Conservation (phyloP, 2,797 vertebrate species). For the Muscicapa comitata region DNA sequence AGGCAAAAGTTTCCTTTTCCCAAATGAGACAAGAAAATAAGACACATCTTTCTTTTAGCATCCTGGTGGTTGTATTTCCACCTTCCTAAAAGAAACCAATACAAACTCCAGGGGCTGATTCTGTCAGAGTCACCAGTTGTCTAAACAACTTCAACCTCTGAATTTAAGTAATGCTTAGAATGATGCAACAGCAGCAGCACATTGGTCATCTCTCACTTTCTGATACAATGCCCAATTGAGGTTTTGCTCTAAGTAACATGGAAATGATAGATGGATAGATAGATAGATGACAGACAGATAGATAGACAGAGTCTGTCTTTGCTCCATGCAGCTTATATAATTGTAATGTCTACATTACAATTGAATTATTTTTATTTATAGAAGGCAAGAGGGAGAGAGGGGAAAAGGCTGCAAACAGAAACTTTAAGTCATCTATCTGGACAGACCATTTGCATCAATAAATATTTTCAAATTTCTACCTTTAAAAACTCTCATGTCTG, state of each 20-base stretch:
- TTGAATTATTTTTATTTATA: background rate
- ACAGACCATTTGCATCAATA: background rate
- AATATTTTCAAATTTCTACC: background rate
- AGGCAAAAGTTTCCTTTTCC: background rate
- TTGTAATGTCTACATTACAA: background rate
- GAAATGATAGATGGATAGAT: background rate
- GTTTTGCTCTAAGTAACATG: background rate
- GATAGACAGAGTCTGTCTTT: background rate
- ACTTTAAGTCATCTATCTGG: background rate
- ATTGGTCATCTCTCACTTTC: background rate
- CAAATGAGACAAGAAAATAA: background rate
- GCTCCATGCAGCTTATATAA: background rate
- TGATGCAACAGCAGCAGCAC: background rate
- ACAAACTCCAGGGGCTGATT: background rate
- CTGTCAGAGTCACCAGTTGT: background rate
- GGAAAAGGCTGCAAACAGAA: background rate
- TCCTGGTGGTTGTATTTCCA: background rate
- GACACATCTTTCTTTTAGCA: background rate
- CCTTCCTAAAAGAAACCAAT: background rate
- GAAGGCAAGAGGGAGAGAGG: background rate
- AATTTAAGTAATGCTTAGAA: background rate
- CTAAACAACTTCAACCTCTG: background rate
- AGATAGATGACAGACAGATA: background rate
- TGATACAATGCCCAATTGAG: rapidly evolving
- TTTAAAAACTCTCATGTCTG: background rate